These are phyloP conservation scores for Chaetodon auriga DNA, from an alignment of 2,113 vertebrate species.

Conservation along the genomic window DNA sequence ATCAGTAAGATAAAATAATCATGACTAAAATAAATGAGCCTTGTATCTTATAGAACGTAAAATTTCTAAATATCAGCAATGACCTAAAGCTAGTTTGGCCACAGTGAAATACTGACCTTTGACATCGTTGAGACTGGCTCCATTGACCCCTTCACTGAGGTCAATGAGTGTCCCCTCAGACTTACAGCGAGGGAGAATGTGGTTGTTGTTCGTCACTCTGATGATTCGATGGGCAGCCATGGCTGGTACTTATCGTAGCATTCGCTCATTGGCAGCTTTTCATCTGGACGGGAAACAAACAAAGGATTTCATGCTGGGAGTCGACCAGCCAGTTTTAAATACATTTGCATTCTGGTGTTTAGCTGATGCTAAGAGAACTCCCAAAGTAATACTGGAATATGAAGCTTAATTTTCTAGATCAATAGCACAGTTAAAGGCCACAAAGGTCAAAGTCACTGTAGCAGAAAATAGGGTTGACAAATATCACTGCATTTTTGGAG, in stretches of 20 bases:
- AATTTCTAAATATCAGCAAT: neutral
- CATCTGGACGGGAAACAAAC: constrained; percentile 64
- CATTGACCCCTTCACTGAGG: constrained; percentile 86
- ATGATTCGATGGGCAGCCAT: constrained; percentile 98
- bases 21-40: neutral
- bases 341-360: constrained; percentile 15
- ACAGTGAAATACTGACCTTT: constrained; percentile 87
- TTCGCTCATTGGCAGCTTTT: constrained; percentile 67
- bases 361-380: neutral
- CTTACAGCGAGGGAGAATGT: constrained; percentile 92
- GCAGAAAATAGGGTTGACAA: constrained; percentile 38
- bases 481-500: constrained; percentile 20
- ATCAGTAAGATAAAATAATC: neutral
- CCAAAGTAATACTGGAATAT: neutral
- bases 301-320: constrained; percentile 9
- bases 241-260: constrained; percentile 22
- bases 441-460: constrained; percentile 33
- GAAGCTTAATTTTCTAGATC: constrained; percentile 56
- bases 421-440: neutral
- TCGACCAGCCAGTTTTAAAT: neutral
- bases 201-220: constrained; percentile 89
- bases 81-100: neutral
- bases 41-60: neutral
- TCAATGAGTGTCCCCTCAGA: constrained; percentile 96
- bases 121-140: constrained; percentile 88